Evolutionary conservation across 1,140 invertebrate species (phyloP).

Genomic region (Brevipalpus yothersi): DNA sequence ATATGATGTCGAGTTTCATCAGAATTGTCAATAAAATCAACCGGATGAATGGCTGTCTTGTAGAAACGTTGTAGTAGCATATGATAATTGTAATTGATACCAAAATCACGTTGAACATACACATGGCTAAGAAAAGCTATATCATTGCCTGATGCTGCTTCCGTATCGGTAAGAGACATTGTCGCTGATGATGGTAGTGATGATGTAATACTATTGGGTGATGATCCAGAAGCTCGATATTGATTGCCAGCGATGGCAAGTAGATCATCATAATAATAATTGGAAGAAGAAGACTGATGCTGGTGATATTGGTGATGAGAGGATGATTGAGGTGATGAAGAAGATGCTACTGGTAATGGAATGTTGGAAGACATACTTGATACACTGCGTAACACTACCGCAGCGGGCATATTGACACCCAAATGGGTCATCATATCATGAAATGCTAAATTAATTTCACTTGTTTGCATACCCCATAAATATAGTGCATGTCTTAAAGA

Average conservation of each 20-base stretch:
- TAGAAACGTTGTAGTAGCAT: slow-evolving; percentile 14
- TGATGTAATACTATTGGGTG: not conserved
- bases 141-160: slow-evolving; percentile 8
- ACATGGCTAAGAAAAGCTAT: slow-evolving; percentile 12
- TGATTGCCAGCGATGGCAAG: not conserved
- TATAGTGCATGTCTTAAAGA: slow-evolving; percentile 14
- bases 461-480: slow-evolving; percentile 14
- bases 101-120: slow-evolving; percentile 15
- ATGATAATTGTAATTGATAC: slow-evolving; percentile 15
- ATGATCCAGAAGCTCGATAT: not conserved
- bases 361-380: not conserved
- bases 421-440: slow-evolving; percentile 14
- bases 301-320: not conserved
- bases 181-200: not conserved
- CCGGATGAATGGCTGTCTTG: slow-evolving; percentile 14
- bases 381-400: not conserved
- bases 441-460: slow-evolving; percentile 15
- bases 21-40: slow-evolving; percentile 14
- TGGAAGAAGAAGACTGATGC: not conserved
- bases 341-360: not conserved
- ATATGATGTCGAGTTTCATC: slow-evolving; percentile 17
- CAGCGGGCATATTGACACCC: slow-evolving; percentile 12
- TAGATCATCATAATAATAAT: not conserved
- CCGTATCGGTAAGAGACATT: not conserved
- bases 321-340: not conserved